Percentiles rank a stretch among this genome's conserved stretches.
These are phyloP conservation scores for Rhinichthys osculus DNA, from an alignment of 2,797 vertebrate species.

Conservation along the genomic window DNA sequence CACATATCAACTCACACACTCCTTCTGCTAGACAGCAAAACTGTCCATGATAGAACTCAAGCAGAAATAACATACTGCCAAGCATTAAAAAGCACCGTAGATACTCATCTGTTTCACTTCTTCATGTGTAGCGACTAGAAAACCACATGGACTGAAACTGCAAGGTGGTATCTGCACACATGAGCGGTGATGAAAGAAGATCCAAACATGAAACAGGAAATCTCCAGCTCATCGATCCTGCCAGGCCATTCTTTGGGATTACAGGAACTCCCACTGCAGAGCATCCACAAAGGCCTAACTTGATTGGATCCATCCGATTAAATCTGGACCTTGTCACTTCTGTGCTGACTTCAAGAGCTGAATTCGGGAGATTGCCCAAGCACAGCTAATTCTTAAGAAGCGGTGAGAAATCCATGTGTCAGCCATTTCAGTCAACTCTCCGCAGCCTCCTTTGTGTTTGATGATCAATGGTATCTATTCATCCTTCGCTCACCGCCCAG, in stretches of 20 bases:
- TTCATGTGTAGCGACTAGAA: background rate
- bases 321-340: slow-evolving; percentile 57
- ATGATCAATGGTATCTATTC: slow-evolving; percentile 57
- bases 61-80: slow-evolving; percentile 28
- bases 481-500: slow-evolving; percentile 10
- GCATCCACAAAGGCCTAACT: slow-evolving; percentile 34
- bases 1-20: background rate
- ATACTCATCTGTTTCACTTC: background rate
- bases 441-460: slow-evolving; percentile 50
- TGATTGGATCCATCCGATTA: slow-evolving; percentile 54
- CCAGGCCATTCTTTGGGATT: slow-evolving; percentile 28
- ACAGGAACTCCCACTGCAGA: slow-evolving; percentile 19
- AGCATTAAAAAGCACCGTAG: slow-evolving; percentile 11
- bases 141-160: background rate
- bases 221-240: slow-evolving; percentile 33
- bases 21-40: slow-evolving; percentile 20
- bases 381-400: slow-evolving; percentile 48
- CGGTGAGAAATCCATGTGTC: slow-evolving; percentile 55
- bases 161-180: slow-evolving; percentile 37
- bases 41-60: slow-evolving; percentile 22
- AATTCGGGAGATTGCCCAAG: slow-evolving; percentile 50
- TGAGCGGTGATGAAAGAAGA: slow-evolving; percentile 31
- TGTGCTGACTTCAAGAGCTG: slow-evolving; percentile 27
- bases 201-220: slow-evolving; percentile 36
- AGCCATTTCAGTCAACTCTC: slow-evolving; percentile 62